Evolutionary conservation across 2,797 vertebrate genomes (phyloP).

Genomic region (Alfaro cultratus): DNA sequence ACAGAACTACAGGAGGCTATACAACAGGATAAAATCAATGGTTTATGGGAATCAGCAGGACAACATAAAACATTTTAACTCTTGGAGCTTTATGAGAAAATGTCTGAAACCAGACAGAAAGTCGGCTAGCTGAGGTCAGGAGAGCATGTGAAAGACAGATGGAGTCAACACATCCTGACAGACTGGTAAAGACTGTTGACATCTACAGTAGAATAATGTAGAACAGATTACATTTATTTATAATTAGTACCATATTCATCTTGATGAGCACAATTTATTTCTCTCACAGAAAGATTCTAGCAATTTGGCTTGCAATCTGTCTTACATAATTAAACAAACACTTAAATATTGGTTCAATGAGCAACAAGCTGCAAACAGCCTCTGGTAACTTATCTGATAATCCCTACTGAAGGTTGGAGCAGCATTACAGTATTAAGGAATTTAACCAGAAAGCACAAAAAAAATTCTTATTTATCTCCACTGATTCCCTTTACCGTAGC

Average conservation of each 20-base stretch:
- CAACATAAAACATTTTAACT: not conserved
- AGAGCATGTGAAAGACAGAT: not conserved
- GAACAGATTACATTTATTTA: not conserved
- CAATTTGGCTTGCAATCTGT: not conserved
- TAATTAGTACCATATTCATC: not conserved
- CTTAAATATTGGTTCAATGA: not conserved
- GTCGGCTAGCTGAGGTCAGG: not conserved
- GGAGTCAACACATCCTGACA: not conserved
- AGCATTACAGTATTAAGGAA: not conserved
- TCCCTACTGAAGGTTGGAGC: not conserved
- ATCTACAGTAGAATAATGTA: not conserved
- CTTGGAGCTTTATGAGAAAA: not conserved
- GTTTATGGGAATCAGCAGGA: not conserved
- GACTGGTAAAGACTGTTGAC: not conserved
- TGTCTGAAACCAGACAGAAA: slow-evolving; percentile 39
- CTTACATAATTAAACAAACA: not conserved
- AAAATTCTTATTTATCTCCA: not conserved
- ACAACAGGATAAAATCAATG: not conserved
- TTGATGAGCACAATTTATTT: not conserved
- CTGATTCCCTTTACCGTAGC: not conserved
- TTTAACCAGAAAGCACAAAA: not conserved
- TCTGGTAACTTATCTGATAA: not conserved
- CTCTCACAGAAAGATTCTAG: not conserved
- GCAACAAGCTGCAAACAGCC: not conserved
- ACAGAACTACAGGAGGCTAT: not conserved